phyloP scores from a whole-genome alignment of 2,797 vertebrate species.

The Gobionotothen gibberifrons region DNA sequence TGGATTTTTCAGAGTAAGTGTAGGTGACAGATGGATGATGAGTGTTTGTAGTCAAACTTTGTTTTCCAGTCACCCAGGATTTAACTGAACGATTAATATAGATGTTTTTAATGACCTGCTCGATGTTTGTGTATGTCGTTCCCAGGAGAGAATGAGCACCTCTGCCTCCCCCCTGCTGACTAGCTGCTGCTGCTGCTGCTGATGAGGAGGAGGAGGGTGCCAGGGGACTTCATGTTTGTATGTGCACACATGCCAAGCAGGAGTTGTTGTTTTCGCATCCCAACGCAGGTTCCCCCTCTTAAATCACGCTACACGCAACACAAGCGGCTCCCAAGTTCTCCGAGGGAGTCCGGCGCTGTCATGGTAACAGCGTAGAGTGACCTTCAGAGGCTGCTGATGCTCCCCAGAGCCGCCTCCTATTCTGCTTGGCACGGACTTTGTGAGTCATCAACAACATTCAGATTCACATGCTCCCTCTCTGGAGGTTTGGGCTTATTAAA shows the following conservation, averaged over 20 bases:
- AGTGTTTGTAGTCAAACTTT: slow-evolving; percentile 50
- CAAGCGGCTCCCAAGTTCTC: slow-evolving; percentile 57
- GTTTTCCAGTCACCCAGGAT: slow-evolving; percentile 48
- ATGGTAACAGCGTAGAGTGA: slow-evolving; percentile 77
- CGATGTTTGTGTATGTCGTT: slow-evolving; percentile 13
- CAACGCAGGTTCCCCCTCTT: slow-evolving; percentile 27
- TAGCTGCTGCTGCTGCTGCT: slow-evolving; percentile 47
- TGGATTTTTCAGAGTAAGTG: slow-evolving; percentile 51
- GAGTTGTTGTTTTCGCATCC: slow-evolving; percentile 39
- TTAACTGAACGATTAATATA: slow-evolving; percentile 22
- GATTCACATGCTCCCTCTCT: slow-evolving; percentile 65
- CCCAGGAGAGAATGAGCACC: slow-evolving; percentile 55
- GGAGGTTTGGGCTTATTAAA: slow-evolving; percentile 62
- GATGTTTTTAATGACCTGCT: slow-evolving; percentile 8
- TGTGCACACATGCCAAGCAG: slow-evolving; percentile 2
- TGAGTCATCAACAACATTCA: slow-evolving; percentile 78
- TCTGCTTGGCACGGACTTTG: slow-evolving; percentile 71
- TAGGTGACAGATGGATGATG: slow-evolving; percentile 71
- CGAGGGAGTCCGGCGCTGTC: slow-evolving; percentile 70
- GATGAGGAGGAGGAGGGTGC: background rate
- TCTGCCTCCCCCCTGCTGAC: slow-evolving; percentile 69
- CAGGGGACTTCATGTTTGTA: slow-evolving; percentile 24
- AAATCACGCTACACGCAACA: slow-evolving; percentile 41
- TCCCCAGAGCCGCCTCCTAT: slow-evolving; percentile 70
- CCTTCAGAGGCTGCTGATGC: slow-evolving; percentile 75